These are phyloP conservation scores for Drosophila grimshawi DNA, from an alignment of 1,140 invertebrate genomes.

Conservation along the genomic window DNA sequence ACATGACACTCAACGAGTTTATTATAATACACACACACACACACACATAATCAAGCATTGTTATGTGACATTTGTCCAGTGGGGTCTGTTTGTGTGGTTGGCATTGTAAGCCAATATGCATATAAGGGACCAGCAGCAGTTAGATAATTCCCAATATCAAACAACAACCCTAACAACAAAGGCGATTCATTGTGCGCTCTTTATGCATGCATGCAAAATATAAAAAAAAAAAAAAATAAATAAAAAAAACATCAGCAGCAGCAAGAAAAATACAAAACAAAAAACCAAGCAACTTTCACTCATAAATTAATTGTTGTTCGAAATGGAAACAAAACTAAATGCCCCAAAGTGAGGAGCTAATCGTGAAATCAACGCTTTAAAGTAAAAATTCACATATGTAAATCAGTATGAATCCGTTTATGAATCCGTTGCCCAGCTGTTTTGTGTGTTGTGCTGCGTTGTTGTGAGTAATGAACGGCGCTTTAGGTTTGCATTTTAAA, in stretches of 20 bases:
- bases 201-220: conserved; percentile 70
- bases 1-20: conserved; percentile 54
- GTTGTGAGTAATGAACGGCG: conserved; percentile 43
- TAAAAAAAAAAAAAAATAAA: conserved; percentile 7
- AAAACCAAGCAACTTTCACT: conserved; percentile 68
- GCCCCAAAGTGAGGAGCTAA: conserved; percentile 54
- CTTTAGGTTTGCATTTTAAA: conserved; percentile 66
- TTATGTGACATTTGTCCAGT: conserved; percentile 30
- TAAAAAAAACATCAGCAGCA: background rate
- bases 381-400: conserved; percentile 1
- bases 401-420: conserved; percentile 14
- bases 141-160: conserved; percentile 63
- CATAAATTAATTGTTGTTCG: conserved; percentile 75
- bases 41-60: conserved; percentile 29
- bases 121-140: conserved; percentile 66
- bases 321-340: conserved; percentile 56
- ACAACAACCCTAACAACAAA: conserved; percentile 58
- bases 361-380: conserved; percentile 46
- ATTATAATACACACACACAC: conserved; percentile 31
- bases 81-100: conserved; percentile 1
- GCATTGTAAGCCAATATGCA: conserved; percentile 70
- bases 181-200: conserved; percentile 38
- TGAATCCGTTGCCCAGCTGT: conserved; percentile 31
- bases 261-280: too few species aligned
- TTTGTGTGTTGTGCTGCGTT: background rate